These are phyloP conservation scores for Mormyrus hasselquistii DNA, from an alignment of 2,797 vertebrate species.

Conservation along the genomic window DNA sequence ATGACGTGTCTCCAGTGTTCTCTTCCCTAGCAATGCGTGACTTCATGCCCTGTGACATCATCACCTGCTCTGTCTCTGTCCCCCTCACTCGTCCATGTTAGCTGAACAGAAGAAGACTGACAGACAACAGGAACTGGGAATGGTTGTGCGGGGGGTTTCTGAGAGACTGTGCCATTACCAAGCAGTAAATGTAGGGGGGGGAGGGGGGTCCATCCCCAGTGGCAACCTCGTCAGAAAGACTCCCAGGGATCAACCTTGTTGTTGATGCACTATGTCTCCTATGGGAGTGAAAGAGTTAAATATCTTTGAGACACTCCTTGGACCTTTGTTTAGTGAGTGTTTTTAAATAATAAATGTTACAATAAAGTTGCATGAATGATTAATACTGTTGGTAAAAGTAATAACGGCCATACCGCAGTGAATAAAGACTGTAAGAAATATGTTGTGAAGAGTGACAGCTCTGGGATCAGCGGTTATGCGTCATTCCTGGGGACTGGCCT, in stretches of 20 bases:
- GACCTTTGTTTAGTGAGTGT: neutral
- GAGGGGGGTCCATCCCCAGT: neutral
- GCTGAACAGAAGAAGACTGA: neutral
- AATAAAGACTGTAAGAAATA: neutral
- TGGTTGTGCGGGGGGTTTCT: neutral
- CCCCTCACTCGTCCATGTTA: neutral
- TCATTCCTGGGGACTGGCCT: neutral
- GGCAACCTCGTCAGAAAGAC: neutral
- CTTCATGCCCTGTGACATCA: neutral
- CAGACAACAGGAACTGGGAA: neutral
- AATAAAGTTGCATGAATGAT: neutral
- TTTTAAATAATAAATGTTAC: conserved; percentile 8
- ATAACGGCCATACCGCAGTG: neutral
- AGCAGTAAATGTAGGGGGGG: neutral
- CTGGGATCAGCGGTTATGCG: neutral
- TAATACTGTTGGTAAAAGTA: conserved; percentile 1
- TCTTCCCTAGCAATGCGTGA: neutral
- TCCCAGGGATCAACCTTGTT: neutral
- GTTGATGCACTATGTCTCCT: neutral
- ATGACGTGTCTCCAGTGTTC: neutral
- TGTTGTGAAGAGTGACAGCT: neutral
- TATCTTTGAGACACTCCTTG: neutral
- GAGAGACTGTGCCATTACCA: neutral
- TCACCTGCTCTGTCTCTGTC: neutral
- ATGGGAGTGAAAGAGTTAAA: neutral